Base-by-base conservation (phyloP, 2,113 vertebrate species). In the Poicephalus gulielmi region DNA sequence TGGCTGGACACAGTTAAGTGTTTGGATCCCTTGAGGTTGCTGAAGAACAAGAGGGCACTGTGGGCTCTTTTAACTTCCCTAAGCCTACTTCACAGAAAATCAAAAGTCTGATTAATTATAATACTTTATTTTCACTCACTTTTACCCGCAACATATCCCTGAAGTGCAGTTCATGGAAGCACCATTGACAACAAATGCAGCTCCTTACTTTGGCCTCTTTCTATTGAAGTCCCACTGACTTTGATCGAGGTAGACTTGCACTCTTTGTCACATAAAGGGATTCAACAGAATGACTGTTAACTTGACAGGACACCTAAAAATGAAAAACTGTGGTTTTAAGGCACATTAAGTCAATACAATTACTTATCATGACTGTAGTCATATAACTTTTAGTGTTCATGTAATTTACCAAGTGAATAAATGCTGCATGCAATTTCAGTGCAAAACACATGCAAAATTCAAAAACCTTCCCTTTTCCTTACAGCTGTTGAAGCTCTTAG, bases 31-130 rank as follows among this genome's bases (percentile, higher is more conserved):
- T 37, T 3, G 17, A 57, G 15, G 84, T 91, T 91, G 64, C 79
- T 82, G 52, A 49, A 88, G 68, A 96, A 95, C 94, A 95, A 97
- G 95, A 97, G 95, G 92, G 96, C 95, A 96, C 88, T 97, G 92
- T 95, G 92, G 79, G 79, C 91, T 95, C 80, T 97, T 96, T 95
- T 93, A 89, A 55, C 47, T 60, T 86, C 67, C 44, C 28, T 64
- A 71, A 81, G 41, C 44, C 46, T 59, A 27, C 43, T 84, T 74
- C 60, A 78, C 52, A 82, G 57, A 78, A 94, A 92, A 90, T 33
- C 28, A 79, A 73, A 80, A 57, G 30, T 85, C 67, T 86, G 62
- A 69, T 87, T 81, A 85, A 57, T 92, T 88, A 80, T 82, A 76
- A 73, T 89, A 73, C 52, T 79, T 73, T 14, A 73, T 89, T 86